phyloP scores from a whole-genome alignment of 2,797 vertebrate genomes.

The Todus mexicanus region DNA sequence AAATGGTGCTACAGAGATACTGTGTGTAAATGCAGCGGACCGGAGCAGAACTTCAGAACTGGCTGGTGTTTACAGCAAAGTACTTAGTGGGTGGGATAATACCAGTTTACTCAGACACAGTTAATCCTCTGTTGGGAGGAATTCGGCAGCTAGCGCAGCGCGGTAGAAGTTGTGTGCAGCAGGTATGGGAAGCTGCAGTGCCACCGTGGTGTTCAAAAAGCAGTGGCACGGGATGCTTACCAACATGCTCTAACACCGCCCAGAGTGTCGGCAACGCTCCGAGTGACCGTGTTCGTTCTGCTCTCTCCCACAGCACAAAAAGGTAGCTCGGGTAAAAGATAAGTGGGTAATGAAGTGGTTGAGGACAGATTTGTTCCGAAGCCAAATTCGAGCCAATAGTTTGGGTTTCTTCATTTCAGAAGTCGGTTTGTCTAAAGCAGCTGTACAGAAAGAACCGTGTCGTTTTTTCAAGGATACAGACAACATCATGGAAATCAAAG shows the following conservation, averaged over 20 bases:
- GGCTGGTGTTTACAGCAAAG: not conserved
- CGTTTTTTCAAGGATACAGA: not conserved
- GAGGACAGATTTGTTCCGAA: not conserved
- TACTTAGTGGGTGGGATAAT: not conserved
- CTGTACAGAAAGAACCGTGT: not conserved
- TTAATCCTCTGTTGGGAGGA: not conserved
- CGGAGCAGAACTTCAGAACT: not conserved
- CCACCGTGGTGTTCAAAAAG: not conserved
- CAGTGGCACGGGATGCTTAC: fast-evolving
- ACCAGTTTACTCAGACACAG: fast-evolving
- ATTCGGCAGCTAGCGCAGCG: not conserved
- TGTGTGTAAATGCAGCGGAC: not conserved
- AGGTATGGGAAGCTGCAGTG: not conserved
- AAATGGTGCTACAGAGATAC: not conserved
- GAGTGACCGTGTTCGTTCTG: not conserved
- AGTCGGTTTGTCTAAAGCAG: not conserved
- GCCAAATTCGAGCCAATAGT: not conserved
- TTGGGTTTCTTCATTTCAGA: not conserved
- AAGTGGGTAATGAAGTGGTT: not conserved
- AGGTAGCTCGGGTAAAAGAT: not conserved
- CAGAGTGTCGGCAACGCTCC: not conserved
- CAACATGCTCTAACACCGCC: fast-evolving
- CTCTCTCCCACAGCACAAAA: not conserved
- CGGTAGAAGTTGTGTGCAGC: not conserved
- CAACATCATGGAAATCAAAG: not conserved